phyloP scores from a whole-genome alignment of 2,888 invertebrate species.

The Drosophila macrospina region DNA sequence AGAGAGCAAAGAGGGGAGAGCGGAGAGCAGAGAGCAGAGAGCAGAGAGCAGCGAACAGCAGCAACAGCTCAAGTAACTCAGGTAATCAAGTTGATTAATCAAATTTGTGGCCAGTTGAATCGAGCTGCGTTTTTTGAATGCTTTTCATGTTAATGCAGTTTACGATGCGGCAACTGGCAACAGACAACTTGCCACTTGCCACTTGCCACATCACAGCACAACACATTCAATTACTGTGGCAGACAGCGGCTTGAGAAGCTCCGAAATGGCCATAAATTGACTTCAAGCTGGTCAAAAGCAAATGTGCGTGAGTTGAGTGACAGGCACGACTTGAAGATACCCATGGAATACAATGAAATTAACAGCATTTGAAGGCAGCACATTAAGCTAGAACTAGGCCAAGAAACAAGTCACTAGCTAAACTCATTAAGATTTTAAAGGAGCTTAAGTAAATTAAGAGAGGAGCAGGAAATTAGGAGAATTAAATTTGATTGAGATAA shows the following conservation, averaged over 20 bases:
- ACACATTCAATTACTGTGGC: conserved; percentile 37
- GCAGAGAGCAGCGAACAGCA: background rate
- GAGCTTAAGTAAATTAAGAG: background rate
- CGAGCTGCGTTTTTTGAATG: conserved; percentile 22
- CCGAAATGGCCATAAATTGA: conserved; percentile 27
- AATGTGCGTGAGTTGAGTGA: background rate
- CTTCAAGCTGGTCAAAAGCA: background rate
- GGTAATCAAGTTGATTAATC: conserved; percentile 45
- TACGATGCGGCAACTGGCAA: conserved; percentile 46
- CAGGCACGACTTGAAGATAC: background rate
- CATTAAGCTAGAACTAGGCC: background rate
- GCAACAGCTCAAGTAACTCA: background rate
- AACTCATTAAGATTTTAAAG: too few relatives aligned
- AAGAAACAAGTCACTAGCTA: background rate
- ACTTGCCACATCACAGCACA: conserved; percentile 30
- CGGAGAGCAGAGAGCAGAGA: background rate
- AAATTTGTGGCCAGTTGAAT: conserved; percentile 53
- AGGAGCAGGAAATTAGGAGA: background rate
- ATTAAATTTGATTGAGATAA: background rate
- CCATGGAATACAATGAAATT: background rate
- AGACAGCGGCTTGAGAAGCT: conserved; percentile 41
- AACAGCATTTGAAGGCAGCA: background rate
- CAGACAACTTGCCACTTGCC: conserved; percentile 17
- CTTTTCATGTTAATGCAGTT: conserved; percentile 46
- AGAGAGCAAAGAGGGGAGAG: background rate